Evolutionary conservation across 2,888 invertebrate genomes (phyloP).

Genomic region (Xylophagus ater): DNA sequence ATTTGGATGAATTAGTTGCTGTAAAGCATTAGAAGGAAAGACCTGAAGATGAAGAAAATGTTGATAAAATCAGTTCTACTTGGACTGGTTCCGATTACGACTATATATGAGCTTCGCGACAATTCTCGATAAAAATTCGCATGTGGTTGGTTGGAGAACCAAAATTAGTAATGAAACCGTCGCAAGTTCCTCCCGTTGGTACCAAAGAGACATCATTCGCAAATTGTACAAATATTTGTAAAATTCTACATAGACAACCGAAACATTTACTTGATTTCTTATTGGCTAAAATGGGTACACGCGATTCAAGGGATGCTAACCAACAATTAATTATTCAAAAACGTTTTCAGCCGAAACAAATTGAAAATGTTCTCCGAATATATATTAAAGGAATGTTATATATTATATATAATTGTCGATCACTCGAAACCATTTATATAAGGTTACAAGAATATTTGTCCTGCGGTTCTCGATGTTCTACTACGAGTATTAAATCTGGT

Average conservation of each 20-base stretch:
- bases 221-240: conserved; percentile 92
- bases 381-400: conserved; percentile 97
- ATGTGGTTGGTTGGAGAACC: conserved; percentile 98
- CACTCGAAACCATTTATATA: conserved; percentile 97
- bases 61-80: conserved; percentile 60
- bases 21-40: conserved; percentile 57
- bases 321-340: conserved; percentile 98
- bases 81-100: conserved; percentile 84
- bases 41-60: conserved; percentile 67
- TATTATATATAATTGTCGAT: conserved; percentile 99
- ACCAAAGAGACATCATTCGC: conserved; percentile 99
- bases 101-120: conserved; percentile 97
- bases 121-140: conserved; percentile 97
- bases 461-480: conserved; percentile 98
- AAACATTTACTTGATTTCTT: conserved; percentile 97
- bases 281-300: conserved; percentile 95
- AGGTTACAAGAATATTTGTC: conserved; percentile 97
- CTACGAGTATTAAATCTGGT: conserved; percentile 98
- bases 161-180: conserved; percentile 98
- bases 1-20: conserved; percentile 70
- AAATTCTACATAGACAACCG: conserved; percentile 79
- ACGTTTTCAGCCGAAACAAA: conserved; percentile 98
- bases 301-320: conserved; percentile 97
- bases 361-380: conserved; percentile 94
- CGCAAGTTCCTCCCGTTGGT: conserved; percentile 93